Percentiles rank a stretch among this genome's conserved stretches.
Conservation (phyloP, 2,113 vertebrate species). For the Bos indicus region DNA sequence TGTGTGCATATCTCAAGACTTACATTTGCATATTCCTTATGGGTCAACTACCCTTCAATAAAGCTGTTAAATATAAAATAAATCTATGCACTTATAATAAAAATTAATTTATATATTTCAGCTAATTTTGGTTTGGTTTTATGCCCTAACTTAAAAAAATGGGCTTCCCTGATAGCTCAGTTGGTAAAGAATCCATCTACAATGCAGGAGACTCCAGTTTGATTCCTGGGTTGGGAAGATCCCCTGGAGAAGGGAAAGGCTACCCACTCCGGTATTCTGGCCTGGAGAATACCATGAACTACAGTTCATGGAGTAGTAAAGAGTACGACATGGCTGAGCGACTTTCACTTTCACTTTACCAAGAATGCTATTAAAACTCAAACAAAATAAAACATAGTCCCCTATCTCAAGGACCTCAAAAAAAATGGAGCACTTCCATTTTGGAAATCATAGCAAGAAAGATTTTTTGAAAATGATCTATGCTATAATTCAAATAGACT, state of each 20-base stretch:
- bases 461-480: background rate
- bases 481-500: background rate
- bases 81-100: background rate
- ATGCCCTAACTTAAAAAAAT: background rate
- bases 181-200: background rate
- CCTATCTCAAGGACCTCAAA: background rate
- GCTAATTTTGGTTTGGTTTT: background rate
- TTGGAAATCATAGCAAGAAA: background rate
- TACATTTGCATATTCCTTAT: background rate
- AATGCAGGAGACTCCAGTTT: background rate
- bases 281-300: background rate
- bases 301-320: background rate
- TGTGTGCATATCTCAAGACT: background rate
- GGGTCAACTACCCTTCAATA: background rate
- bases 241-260: background rate
- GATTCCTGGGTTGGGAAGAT: background rate
- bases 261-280: background rate
- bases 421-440: background rate
- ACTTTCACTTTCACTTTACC: background rate
- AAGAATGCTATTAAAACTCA: background rate
- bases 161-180: background rate
- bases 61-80: background rate
- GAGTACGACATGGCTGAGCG: fast-evolving
- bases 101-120: background rate
- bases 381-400: background rate